Evolutionary conservation across 2,797 vertebrate species (phyloP).

Genomic region (Poeciliopsis gracilis): DNA sequence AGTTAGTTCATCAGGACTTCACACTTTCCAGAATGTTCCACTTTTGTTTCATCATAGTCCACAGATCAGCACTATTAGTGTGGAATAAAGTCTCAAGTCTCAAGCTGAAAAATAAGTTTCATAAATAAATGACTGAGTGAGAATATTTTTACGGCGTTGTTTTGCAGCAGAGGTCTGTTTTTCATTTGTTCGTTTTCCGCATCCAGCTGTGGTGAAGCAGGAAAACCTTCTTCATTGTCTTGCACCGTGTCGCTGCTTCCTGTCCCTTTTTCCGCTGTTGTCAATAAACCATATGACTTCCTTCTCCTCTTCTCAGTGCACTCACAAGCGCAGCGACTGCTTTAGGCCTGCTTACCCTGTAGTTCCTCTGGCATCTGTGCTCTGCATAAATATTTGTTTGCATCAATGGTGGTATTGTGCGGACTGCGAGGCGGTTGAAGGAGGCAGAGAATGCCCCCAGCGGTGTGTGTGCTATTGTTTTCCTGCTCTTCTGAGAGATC

Average conservation of each 20-base stretch:
- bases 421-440: constrained; percentile 33
- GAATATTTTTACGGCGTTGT: neutral
- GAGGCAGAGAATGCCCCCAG: constrained; percentile 52
- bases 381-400: constrained; percentile 72
- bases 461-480: constrained; percentile 66
- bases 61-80: neutral
- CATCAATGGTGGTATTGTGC: constrained; percentile 74
- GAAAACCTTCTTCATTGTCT: constrained; percentile 60
- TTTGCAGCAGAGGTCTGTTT: neutral
- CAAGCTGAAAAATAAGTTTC: neutral
- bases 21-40: neutral
- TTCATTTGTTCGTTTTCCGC: neutral
- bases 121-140: neutral
- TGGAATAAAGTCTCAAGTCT: neutral
- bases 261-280: constrained; percentile 57
- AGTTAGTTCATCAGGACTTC: neutral
- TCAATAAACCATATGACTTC: constrained; percentile 57
- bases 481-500: constrained; percentile 45
- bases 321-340: constrained; percentile 46
- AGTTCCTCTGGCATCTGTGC: constrained; percentile 62
- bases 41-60: neutral
- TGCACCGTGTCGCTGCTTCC: constrained; percentile 63
- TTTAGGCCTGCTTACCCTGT: constrained; percentile 48
- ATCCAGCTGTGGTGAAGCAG: constrained; percentile 56
- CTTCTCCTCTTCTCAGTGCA: constrained; percentile 50